These are phyloP conservation scores for Metellina segmentata DNA, from an alignment of 2,888 invertebrate genomes.

Conservation along the genomic window DNA sequence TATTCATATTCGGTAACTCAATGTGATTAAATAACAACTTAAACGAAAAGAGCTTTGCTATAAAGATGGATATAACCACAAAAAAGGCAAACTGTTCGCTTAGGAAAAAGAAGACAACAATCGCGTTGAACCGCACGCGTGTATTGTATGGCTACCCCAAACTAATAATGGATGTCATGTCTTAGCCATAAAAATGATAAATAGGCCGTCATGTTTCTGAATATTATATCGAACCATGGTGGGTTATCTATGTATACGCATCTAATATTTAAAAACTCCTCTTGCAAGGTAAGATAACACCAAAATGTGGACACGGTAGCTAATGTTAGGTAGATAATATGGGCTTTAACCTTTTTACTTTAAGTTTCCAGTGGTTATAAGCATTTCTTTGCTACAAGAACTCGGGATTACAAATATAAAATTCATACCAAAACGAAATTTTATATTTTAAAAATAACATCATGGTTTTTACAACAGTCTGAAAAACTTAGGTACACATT, in stretches of 20 bases:
- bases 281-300: background rate
- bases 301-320: background rate
- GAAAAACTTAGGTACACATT: too few relatives aligned
- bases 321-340: background rate
- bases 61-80: background rate
- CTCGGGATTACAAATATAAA: background rate
- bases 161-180: background rate
- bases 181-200: slow-evolving; percentile 1
- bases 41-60: background rate
- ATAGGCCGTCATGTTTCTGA: background rate
- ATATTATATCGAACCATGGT: background rate
- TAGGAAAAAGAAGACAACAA: background rate
- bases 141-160: background rate
- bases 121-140: background rate
- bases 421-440: background rate
- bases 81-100: background rate
- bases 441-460: background rate
- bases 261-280: background rate
- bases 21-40: background rate
- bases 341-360: background rate
- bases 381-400: background rate
- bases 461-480: background rate
- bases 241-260: background rate
- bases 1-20: background rate
- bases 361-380: background rate